Percentiles rank a stretch among this genome's conserved stretches.
These are phyloP conservation scores for Archaeoteleia sp. DNA, from an alignment of 2,888 invertebrate species.

Conservation along the genomic window DNA sequence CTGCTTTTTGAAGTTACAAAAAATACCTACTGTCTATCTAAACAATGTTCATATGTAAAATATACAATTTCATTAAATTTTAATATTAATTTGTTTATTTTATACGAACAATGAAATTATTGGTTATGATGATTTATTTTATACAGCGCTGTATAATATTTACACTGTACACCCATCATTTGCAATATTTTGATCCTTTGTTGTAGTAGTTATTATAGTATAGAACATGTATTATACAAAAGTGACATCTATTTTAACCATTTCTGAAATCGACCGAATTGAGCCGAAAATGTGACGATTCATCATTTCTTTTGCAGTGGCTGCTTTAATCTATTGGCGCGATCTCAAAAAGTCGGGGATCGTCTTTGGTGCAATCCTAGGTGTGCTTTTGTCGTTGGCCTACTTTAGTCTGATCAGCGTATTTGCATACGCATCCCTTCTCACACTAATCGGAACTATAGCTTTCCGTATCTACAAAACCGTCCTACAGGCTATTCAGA, in stretches of 20 bases:
- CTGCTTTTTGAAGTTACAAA: too few relatives aligned
- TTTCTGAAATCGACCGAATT: conserved; percentile 7
- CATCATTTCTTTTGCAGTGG: conserved; percentile 81
- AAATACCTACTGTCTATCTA: too few relatives aligned
- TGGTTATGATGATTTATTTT: too few relatives aligned
- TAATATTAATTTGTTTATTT: too few relatives aligned
- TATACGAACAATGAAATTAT: too few relatives aligned
- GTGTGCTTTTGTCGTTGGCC: conserved; percentile 93
- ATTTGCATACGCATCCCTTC: conserved; percentile 92
- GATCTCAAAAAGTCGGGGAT: conserved; percentile 95
- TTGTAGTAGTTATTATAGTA: too few relatives aligned
- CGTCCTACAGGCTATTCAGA: conserved; percentile 95
- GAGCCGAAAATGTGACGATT: conserved; percentile 20
- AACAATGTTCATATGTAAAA: too few relatives aligned
- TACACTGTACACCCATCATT: too few relatives aligned
- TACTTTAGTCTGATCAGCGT: conserved; percentile 97
- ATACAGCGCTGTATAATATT: too few relatives aligned
- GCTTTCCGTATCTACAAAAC: conserved; percentile 97
- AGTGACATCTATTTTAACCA: conserved; percentile 3
- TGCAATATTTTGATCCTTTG: too few relatives aligned
- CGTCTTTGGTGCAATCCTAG: conserved; percentile 92
- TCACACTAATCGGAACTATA: conserved; percentile 89
- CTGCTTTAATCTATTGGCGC: conserved; percentile 98
- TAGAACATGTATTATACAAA: background rate
- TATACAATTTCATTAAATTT: too few relatives aligned